Base-by-base conservation (phyloP, 2,888 invertebrate species). In the Calameuta idolon region DNA sequence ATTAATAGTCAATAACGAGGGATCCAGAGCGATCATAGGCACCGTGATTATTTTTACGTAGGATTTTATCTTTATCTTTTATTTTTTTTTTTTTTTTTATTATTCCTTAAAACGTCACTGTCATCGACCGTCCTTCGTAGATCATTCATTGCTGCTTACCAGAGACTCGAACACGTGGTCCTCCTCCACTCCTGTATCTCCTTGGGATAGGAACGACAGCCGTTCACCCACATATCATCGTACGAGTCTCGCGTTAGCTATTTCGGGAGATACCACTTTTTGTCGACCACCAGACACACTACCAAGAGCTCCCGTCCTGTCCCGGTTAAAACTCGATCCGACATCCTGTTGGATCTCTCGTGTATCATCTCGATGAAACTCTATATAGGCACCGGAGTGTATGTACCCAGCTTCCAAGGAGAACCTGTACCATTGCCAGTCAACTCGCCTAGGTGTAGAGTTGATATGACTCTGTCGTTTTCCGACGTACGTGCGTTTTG, bases 181-280 rank as follows among this genome's bases (percentile, higher is more conserved):
- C 55, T 55, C 23, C 2, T 55, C 5, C 23, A 23, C 2, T 55
- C 15, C 55, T 55, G 5, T 55, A 23, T 55, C 55, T 55, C 23
- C 23, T 23, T 23, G 55, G 55, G 23, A 55, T 55, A 34, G 34
- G 31, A 31, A 35, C 35, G 71, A 71, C 71, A 71, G 71, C 71
- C 12, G 31, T 71, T 71, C 71, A 71, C 71, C 71, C 71, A 71
- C 71, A 71, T 71, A 71, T 34, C 55, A 55, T 31, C 71, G 9
- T 34, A 34, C 71, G 71, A 71, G 71, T 71, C 31, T 31, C 31
- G 31, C 71, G 71, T 1, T 55, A 23, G 71, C 71, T 71, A 71
- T 71, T 71, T 71, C 71, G 71, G 71, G 71, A 71, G 71, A 71
- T 71, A 71, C 71, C 12, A 34, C 71, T 71, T 71, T 71, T 71